Evolutionary conservation across 2,797 vertebrate genomes (phyloP).

Genomic region (Bradypus variegatus): DNA sequence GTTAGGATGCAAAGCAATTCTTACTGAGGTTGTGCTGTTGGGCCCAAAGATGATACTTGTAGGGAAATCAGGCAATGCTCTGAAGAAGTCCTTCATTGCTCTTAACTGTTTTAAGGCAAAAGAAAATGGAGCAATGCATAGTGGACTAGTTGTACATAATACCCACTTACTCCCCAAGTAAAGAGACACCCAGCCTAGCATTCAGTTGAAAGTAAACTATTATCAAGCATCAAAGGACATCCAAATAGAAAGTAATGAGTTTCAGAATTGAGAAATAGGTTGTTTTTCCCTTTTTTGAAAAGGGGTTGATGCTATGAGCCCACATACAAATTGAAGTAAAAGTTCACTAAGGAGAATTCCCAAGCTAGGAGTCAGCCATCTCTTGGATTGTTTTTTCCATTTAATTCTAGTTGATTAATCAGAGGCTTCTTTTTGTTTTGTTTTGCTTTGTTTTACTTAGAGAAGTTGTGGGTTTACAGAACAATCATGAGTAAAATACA

Average conservation of each 20-base stretch:
- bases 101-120: background rate
- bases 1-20: background rate
- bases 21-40: background rate
- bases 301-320: background rate
- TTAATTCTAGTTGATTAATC: slow-evolving; percentile 8
- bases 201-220: background rate
- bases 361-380: background rate
- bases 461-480: too few species aligned
- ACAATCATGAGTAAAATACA: too few species aligned
- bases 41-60: background rate
- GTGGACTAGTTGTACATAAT: background rate
- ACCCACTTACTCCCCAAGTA: background rate
- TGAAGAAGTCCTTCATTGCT: background rate
- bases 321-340: background rate
- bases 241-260: slow-evolving; percentile 5
- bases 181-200: background rate
- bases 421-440: background rate
- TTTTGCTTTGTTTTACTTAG: too few species aligned
- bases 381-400: background rate
- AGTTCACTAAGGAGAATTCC: background rate
- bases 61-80: background rate
- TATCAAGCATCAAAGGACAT: background rate
- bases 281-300: background rate
- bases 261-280: slow-evolving; percentile 8
- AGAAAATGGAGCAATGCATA: background rate